Percentiles rank a stretch among this genome's conserved stretches.
Conservation (phyloP, 2,888 invertebrate genomes). For the Entomobrya multifasciata region DNA sequence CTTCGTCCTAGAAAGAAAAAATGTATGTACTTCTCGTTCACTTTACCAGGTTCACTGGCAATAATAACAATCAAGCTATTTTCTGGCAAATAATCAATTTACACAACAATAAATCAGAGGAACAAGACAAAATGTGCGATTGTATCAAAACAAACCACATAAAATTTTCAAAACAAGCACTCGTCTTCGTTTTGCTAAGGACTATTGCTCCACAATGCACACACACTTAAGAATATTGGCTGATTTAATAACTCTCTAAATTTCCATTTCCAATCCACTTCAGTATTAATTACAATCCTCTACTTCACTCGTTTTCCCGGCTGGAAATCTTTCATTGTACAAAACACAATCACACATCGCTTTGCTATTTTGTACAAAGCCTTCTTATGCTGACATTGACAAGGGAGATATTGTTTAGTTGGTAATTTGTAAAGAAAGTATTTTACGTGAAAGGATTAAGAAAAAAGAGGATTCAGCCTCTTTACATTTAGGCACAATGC, state of each 20-base stretch:
- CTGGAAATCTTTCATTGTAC: no score
- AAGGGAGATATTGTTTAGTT: neutral
- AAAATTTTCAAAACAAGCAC: conserved; percentile 67
- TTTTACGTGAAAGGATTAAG: conserved; percentile 8
- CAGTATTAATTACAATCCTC: no score
- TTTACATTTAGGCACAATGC: conserved; percentile 52
- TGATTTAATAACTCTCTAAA: no score
- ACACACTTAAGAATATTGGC: no score
- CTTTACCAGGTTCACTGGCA: neutral
- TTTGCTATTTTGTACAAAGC: no score
- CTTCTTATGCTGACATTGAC: conserved; percentile 56
- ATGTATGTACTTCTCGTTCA: neutral
- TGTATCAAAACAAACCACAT: conserved; percentile 9
- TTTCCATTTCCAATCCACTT: no score
- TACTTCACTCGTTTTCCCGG: no score
- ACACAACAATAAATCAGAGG: conserved; percentile 58
- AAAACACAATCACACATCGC: no score
- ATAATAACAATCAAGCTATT: neutral
- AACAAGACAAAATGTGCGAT: conserved; percentile 29
- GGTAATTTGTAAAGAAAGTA: neutral
- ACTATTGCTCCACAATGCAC: no score
- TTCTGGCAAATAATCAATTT: conserved; percentile 63
- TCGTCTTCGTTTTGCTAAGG: conserved; percentile 35
- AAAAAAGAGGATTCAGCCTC: conserved; percentile 32
- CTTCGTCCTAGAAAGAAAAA: no score